Evolutionary conservation across 2,888 invertebrate genomes (phyloP), one percentile per base, ranked within the genome.

Genomic region (Galerucella calmariensis): DNA sequence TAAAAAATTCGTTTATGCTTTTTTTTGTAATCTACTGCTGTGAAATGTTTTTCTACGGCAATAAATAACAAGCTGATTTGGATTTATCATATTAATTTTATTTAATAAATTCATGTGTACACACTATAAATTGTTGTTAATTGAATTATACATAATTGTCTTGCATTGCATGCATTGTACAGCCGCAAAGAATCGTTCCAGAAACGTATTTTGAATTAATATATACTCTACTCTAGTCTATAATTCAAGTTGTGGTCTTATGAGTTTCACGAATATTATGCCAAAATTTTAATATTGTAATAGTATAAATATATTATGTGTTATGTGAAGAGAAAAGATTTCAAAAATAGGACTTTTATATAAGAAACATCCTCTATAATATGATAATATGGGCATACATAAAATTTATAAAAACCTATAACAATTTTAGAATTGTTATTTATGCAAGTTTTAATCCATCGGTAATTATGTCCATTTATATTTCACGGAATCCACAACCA

Each of bases 21-120:
- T 27, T 59, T 59, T 20, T 20, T 24, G 11, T 59, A n/a, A 14
- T 59, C n/a, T 27, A 59, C 59, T 24, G 24, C 27, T 59, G 27
- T 14, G 11, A 59, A 59, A 59, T n/a, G 27, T 59, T 69, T 69
- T 27, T 59, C 10, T 59, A 24, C 27, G 11, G 3, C 2, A 14
- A 63, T 44, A 63, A 63, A 63, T 16, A 63, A 69, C 65, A 72
- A 69, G 46, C 63, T 72, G 51, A 75, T 63, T 71, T 48, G n/a
- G 62, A 79, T 80, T 81, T 81, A 74, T 79, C 35, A 44, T 27
- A 82, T 79, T 80, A 79, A 82, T 80, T 80, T 79, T 74, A 76
- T 62, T 69, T 59, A 74, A 77, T 78, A 80, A 75, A 79, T 81
- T 77, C 75, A 72, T 72, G 73, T 74, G 75, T 80, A 75, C 78